Percentiles rank a stretch among this genome's conserved stretches.
Evolutionary conservation across 1,140 invertebrate genomes (phyloP).

Genomic region (Anastrepha obliqua): DNA sequence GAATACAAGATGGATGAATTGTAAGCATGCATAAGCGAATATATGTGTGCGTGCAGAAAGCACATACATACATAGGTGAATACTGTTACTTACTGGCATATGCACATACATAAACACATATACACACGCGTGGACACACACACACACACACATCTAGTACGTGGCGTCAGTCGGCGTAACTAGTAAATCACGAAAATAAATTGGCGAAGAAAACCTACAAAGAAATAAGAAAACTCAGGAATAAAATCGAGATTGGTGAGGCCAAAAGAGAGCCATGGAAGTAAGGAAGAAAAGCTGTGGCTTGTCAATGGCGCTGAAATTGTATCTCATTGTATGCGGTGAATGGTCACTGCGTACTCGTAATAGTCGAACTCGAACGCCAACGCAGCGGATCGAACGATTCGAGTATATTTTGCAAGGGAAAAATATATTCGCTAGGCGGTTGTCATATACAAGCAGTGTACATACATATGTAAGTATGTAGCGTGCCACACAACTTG

Average conservation of each 20-base stretch:
- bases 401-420: too few relatives aligned
- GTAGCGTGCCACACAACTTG: too few relatives aligned
- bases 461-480: neutral
- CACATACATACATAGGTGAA: too few relatives aligned
- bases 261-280: neutral
- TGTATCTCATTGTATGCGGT: conserved; percentile 34
- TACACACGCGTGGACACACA: neutral
- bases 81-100: too few relatives aligned
- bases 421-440: neutral
- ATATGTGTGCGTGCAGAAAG: too few relatives aligned
- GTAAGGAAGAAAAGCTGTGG: neutral
- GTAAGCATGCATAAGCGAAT: neutral
- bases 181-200: conserved; percentile 37
- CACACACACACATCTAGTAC: neutral
- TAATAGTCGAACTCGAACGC: neutral
- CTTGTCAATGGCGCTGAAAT: conserved; percentile 15
- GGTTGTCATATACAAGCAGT: neutral
- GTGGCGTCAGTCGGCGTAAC: neutral
- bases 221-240: neutral
- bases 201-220: conserved; percentile 20
- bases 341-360: neutral
- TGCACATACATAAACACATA: too few relatives aligned
- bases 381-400: neutral
- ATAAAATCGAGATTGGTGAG: neutral
- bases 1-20: neutral